A percentile compares a stretch with the other conserved stretches of the same genome.
Conservation (phyloP, 35 echinoderm and acorn worm species). For the Nesometra sesokonis region DNA sequence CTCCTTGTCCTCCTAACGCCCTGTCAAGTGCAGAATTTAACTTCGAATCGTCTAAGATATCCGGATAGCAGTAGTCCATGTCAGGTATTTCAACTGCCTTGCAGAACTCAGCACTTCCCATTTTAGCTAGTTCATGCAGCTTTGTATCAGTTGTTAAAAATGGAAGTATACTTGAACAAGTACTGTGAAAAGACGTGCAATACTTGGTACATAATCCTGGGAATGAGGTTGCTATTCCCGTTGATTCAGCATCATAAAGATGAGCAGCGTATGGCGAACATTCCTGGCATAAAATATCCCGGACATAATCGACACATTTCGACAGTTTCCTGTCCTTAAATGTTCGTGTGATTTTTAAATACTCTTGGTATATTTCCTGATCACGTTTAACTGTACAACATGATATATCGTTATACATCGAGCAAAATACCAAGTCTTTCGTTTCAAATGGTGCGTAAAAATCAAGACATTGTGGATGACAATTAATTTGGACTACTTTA, state of each 20-base stretch:
- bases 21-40: conserved; percentile 28
- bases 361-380: conserved; percentile 13
- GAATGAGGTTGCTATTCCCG: conserved; percentile 5
- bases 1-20: conserved; percentile 23
- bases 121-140: conserved; percentile 18
- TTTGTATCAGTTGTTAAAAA: conserved; percentile 29
- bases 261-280: conserved; percentile 88
- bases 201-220: conserved; percentile 74
- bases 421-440: conserved; percentile 34
- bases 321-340: background rate
- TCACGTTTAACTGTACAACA: conserved; percentile 49
- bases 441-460: conserved; percentile 62
- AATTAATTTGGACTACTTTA: background rate
- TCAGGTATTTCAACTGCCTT: conserved; percentile 34
- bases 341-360: background rate
- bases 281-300: conserved; percentile 77
- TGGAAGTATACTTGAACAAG: conserved; percentile 39
- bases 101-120: conserved; percentile 41
- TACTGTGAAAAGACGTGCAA: conserved; percentile 39
- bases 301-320: conserved; percentile 35
- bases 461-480: conserved; percentile 90
- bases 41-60: conserved; percentile 30
- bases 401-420: conserved; percentile 54
- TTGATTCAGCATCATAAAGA: conserved; percentile 59
- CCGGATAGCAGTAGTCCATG: conserved; percentile 71